Conservation (phyloP, 2,113 vertebrate genomes). For the Forbesichthys agassizii region DNA sequence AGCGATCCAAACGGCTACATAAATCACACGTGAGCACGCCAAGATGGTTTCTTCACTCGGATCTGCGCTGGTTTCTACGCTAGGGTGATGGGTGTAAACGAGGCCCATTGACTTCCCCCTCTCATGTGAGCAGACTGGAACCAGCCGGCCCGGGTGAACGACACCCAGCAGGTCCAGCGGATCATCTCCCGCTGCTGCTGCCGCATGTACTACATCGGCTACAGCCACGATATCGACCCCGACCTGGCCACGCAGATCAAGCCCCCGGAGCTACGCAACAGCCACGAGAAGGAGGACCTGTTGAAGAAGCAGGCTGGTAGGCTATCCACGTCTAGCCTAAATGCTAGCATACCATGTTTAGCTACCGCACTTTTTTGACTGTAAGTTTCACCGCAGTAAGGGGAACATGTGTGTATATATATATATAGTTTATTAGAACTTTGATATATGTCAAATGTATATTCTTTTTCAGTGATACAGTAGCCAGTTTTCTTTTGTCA, state of each 20-base stretch:
- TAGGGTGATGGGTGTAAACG: background rate
- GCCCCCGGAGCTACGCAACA: conserved; percentile 85
- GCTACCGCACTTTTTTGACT: no score
- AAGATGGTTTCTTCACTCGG: no score
- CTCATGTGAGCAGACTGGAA: conserved; percentile 85
- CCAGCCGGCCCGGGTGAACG: conserved; percentile 90
- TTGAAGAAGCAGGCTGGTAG: conserved; percentile 96
- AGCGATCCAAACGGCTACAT: no score
- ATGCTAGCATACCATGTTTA: background rate
- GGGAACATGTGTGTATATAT: no score
- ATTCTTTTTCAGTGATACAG: no score
- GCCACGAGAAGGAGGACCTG: conserved; percentile 93
- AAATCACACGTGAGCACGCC: no score
- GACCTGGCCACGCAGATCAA: conserved; percentile 96
- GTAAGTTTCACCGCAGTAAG: no score
- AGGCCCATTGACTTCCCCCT: background rate
- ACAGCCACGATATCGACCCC: conserved; percentile 96
- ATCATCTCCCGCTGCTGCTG: conserved; percentile 98
- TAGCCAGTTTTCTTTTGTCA: no score
- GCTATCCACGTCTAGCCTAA: background rate
- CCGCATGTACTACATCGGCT: conserved; percentile 98
- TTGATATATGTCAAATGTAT: no score
- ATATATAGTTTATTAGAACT: no score
- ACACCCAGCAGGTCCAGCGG: conserved; percentile 93
- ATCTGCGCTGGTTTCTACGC: background rate